Percentiles rank a stretch among this genome's conserved stretches.
phyloP scores from a whole-genome alignment of 2,888 invertebrate genomes.

The Sinopyrophorus schimmeli region DNA sequence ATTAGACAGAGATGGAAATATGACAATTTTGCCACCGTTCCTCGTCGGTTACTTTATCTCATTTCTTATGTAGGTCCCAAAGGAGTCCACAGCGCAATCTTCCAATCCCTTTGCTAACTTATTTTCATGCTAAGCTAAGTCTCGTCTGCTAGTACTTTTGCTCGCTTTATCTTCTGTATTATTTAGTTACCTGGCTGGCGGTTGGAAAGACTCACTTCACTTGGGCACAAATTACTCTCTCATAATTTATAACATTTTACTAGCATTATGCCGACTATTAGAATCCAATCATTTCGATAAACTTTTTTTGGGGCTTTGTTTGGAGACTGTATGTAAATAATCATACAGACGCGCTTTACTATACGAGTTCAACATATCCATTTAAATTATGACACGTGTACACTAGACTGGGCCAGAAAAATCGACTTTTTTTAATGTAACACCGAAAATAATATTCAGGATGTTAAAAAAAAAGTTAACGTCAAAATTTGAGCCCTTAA shows the following conservation, averaged over 20 bases:
- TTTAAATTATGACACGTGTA: too few species aligned
- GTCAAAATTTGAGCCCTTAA: too few species aligned
- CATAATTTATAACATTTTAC: conserved; percentile 39
- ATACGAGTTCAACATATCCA: too few species aligned
- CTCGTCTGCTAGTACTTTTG: conserved; percentile 42
- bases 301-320: neutral
- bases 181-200: conserved; percentile 44
- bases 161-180: conserved; percentile 47
- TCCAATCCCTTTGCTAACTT: conserved; percentile 46
- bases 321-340: neutral
- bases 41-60: conserved; percentile 49
- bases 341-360: too few species aligned
- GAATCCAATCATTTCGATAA: conserved; percentile 22
- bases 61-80: conserved; percentile 49
- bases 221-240: conserved; percentile 37
- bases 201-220: conserved; percentile 38
- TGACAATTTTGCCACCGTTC: conserved; percentile 49
- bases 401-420: too few species aligned
- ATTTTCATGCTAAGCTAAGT: conserved; percentile 47
- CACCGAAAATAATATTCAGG: too few species aligned
- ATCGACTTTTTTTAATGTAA: too few species aligned
- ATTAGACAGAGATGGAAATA: conserved; percentile 51
- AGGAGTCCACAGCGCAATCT: conserved; percentile 47
- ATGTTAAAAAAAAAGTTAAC: too few species aligned
- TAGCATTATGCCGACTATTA: conserved; percentile 22